Percentiles rank a stretch among this genome's conserved stretches.
phyloP scores from a whole-genome alignment of 2,888 invertebrate genomes.

The Neoaliturus tenellus region DNA sequence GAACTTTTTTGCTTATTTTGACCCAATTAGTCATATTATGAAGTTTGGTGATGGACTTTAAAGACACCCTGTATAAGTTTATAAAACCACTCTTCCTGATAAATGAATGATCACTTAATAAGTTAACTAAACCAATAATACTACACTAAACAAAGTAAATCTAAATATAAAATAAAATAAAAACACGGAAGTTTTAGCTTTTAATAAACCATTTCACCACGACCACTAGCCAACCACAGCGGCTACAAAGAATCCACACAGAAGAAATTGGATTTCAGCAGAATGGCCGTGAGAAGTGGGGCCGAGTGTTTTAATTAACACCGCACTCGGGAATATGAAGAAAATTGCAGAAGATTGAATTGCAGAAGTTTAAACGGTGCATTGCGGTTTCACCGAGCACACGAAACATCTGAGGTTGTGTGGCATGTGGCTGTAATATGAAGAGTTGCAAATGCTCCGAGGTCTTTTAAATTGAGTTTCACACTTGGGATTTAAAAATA shows the following conservation, averaged over 20 bases:
- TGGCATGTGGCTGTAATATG: not conserved
- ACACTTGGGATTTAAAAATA: not conserved
- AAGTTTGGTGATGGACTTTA: too few species aligned
- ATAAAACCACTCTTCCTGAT: too few species aligned
- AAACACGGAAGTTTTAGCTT: not conserved
- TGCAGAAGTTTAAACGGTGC: conserved; percentile 16
- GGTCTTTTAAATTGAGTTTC: not conserved
- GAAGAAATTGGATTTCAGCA: not conserved
- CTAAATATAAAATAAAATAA: too few species aligned
- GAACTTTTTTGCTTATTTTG: too few species aligned
- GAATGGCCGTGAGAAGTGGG: conserved; percentile 24
- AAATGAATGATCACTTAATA: too few species aligned
- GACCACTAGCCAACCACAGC: not conserved
- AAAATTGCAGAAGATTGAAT: conserved; percentile 24
- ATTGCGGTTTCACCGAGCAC: not conserved
- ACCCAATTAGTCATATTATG: too few species aligned
- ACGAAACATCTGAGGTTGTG: conserved; percentile 1
- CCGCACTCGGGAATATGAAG: not conserved
- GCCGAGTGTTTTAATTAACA: conserved; percentile 22
- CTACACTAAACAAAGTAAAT: too few species aligned
- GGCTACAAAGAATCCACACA: not conserved
- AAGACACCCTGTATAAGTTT: too few species aligned
- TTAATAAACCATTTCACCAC: not conserved
- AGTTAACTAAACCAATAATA: too few species aligned
- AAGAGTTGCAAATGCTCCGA: not conserved